Evolutionary conservation across 2,797 vertebrate genomes (phyloP).

Genomic region (Tragopan temminckii): DNA sequence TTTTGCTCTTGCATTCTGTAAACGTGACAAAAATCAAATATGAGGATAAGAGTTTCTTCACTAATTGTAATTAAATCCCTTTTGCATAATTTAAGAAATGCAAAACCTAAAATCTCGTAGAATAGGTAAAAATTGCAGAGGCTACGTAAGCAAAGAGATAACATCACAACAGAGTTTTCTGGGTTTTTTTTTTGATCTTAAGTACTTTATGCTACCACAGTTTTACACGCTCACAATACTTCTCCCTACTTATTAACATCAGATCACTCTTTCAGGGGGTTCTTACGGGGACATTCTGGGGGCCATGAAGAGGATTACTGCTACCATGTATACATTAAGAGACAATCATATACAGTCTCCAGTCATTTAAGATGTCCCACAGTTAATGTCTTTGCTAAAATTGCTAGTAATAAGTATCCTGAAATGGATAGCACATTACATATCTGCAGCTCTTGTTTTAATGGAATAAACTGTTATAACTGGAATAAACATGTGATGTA

Average conservation of each 20-base stretch:
- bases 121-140: slow-evolving; percentile 66
- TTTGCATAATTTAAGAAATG: slow-evolving; percentile 72
- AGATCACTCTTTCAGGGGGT: slow-evolving; percentile 26
- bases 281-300: not conserved
- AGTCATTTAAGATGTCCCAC: not conserved
- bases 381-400: not conserved
- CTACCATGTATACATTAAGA: not conserved
- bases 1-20: slow-evolving; percentile 58
- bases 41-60: slow-evolving; percentile 42
- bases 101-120: slow-evolving; percentile 66
- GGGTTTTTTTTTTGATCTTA: not conserved
- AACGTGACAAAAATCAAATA: slow-evolving; percentile 65
- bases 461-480: not conserved
- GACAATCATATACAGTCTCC: not conserved
- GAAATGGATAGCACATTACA: not conserved
- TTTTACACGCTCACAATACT: slow-evolving; percentile 48
- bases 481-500: not conserved
- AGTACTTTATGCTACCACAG: not conserved
- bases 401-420: slow-evolving; percentile 11
- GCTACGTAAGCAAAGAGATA: slow-evolving; percentile 44
- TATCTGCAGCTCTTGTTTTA: not conserved
- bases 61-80: slow-evolving; percentile 67
- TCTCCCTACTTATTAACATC: slow-evolving; percentile 27
- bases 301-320: not conserved
- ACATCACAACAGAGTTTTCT: slow-evolving; percentile 46